Percentiles rank a stretch among this genome's conserved stretches.
These are phyloP conservation scores for Anisognathus igniventris DNA, from an alignment of 2,797 vertebrate genomes.

Conservation along the genomic window DNA sequence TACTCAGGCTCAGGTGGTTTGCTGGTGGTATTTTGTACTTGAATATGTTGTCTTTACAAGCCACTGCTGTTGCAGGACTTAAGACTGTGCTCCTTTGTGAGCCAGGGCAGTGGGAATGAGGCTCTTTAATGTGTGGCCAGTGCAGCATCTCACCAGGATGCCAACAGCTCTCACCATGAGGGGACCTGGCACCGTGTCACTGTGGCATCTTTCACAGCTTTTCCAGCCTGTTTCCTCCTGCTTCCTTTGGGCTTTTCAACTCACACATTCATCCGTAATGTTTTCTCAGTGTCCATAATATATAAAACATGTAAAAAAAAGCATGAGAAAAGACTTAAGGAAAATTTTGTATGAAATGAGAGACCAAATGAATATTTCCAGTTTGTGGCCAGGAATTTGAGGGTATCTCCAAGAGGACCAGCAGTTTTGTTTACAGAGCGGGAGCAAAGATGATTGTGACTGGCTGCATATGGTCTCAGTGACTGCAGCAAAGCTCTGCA, in stretches of 20 bases:
- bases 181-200: background rate
- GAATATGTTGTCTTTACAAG: background rate
- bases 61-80: background rate
- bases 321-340: background rate
- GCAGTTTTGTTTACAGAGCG: background rate
- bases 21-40: background rate
- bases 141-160: background rate
- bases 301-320: background rate
- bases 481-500: conserved; percentile 31
- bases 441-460: background rate
- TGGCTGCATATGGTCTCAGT: background rate
- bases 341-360: background rate
- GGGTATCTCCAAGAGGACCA: background rate
- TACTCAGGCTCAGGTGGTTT: background rate
- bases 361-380: background rate
- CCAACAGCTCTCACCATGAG: background rate
- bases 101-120: background rate
- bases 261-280: background rate
- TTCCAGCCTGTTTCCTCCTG: background rate
- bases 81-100: background rate
- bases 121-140: background rate
- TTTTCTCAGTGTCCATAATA: background rate
- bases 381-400: background rate
- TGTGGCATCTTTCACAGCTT: background rate
- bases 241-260: background rate